A percentile compares a stretch with the other conserved stretches of the same genome.
phyloP scores from a whole-genome alignment of 2,113 vertebrate genomes.

The Rhegmatorhina hoffmannsi region DNA sequence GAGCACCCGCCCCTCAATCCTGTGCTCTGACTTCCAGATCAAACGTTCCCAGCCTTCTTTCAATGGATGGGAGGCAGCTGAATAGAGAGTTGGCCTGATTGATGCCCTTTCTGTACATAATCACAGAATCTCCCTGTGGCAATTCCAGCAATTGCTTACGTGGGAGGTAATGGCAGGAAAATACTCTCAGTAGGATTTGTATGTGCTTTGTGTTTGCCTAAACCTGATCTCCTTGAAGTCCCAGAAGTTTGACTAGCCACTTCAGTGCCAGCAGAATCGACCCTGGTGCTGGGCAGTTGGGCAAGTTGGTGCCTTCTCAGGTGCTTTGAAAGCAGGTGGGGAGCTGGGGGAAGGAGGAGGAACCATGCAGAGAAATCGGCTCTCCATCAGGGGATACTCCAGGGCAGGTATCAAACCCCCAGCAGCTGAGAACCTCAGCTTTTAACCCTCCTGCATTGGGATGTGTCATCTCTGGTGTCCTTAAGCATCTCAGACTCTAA shows the following conservation, averaged over 20 bases:
- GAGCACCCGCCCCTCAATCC: slow-evolving; percentile 35
- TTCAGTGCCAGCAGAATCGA: background rate
- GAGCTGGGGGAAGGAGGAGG: background rate
- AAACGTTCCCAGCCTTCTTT: slow-evolving; percentile 60
- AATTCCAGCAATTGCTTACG: slow-evolving; percentile 65
- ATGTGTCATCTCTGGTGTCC: background rate
- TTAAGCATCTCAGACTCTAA: background rate
- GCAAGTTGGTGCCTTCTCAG: background rate
- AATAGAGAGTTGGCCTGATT: slow-evolving; percentile 59
- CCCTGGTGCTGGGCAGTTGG: slow-evolving; percentile 11
- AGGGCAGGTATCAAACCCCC: background rate
- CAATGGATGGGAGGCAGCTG: slow-evolving; percentile 57
- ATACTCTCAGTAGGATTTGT: slow-evolving; percentile 61
- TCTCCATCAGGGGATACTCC: background rate
- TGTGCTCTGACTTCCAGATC: slow-evolving; percentile 33
- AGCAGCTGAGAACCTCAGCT: background rate
- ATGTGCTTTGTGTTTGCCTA: slow-evolving; percentile 63
- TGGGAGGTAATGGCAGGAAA: slow-evolving; percentile 68
- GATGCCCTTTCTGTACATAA: slow-evolving; percentile 64
- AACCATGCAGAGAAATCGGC: background rate
- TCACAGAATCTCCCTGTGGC: slow-evolving; percentile 64
- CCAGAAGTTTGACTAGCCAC: slow-evolving; percentile 13
- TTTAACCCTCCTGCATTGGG: background rate
- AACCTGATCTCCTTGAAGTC: slow-evolving; percentile 67
- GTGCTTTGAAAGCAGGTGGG: background rate